These are phyloP conservation scores for Oxycera nigricornis DNA, from an alignment of 2,888 invertebrate genomes.

Conservation along the genomic window DNA sequence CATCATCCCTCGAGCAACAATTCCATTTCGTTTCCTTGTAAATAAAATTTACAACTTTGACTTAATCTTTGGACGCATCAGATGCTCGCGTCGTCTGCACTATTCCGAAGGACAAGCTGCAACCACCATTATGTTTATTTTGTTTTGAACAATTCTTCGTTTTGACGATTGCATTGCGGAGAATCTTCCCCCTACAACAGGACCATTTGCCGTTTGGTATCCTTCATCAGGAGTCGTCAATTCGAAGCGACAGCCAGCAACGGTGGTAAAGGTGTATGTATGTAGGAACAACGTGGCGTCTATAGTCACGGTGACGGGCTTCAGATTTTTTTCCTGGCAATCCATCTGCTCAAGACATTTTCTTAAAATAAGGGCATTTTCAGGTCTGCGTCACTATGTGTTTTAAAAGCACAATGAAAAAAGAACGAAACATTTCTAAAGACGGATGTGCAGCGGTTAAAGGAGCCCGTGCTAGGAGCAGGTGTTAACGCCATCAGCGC, in stretches of 20 bases:
- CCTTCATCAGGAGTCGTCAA: slow-evolving; percentile 18
- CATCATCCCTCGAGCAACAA: slow-evolving; percentile 14
- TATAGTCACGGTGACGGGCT: background rate
- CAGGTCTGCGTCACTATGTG: background rate
- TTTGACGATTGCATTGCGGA: background rate
- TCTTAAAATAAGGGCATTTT: background rate
- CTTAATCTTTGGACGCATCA: slow-evolving; percentile 15
- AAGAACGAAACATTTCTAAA: background rate
- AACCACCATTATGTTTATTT: slow-evolving; percentile 11
- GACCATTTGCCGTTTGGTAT: slow-evolving; percentile 35
- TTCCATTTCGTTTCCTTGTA: slow-evolving; percentile 25
- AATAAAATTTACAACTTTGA: slow-evolving; percentile 32
- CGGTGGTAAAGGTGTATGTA: background rate
- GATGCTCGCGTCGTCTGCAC: background rate
- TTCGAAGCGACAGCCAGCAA: background rate
- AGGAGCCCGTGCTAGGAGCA: slow-evolving; percentile 28
- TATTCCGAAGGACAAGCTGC: slow-evolving; percentile 14
- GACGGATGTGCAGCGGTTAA: background rate
- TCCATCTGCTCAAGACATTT: slow-evolving; percentile 19
- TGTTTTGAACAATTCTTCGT: background rate
- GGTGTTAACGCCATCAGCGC: slow-evolving; percentile 27
- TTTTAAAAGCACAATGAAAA: background rate
- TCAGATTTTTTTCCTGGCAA: slow-evolving; percentile 22
- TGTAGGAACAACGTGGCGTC: background rate
- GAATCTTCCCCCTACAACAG: background rate